Percentiles rank a stretch among this genome's conserved stretches.
These are phyloP conservation scores for Sylvia borin DNA, from an alignment of 2,797 vertebrate species.

Conservation along the genomic window DNA sequence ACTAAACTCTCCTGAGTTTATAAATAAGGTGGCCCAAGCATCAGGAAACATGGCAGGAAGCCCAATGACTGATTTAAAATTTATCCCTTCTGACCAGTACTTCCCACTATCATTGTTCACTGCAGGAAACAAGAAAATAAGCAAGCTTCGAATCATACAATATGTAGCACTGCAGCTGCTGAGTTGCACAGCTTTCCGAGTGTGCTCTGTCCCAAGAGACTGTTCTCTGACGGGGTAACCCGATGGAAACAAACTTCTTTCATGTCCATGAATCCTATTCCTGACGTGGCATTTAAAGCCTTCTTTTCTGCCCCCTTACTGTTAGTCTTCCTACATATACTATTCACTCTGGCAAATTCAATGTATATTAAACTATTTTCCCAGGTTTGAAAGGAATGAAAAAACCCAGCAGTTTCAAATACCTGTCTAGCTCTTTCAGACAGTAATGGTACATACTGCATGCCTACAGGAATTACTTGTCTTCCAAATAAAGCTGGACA, in stretches of 20 bases:
- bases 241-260: fast-evolving
- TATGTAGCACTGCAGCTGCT: not conserved
- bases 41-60: conserved; percentile 21
- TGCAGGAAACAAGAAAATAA: not conserved
- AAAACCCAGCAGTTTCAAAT: fast-evolving
- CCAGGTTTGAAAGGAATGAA: not conserved
- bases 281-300: not conserved
- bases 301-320: not conserved
- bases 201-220: not conserved
- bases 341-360: not conserved
- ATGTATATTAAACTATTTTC: not conserved
- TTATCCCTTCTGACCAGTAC: conserved; percentile 12
- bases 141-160: not conserved
- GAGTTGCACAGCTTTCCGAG: not conserved
- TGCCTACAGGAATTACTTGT: not conserved
- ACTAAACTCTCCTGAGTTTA: conserved; percentile 27
- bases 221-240: not conserved
- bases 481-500: not conserved
- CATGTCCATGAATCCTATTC: not conserved
- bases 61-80: conserved; percentile 20
- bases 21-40: conserved; percentile 19
- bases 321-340: not conserved
- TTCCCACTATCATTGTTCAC: conserved; percentile 37
- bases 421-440: not conserved
- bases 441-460: not conserved